Evolutionary conservation across 2,888 invertebrate genomes (phyloP), one percentile per base, ranked within the genome.

Genomic region (Lasioglossum marginatum): DNA sequence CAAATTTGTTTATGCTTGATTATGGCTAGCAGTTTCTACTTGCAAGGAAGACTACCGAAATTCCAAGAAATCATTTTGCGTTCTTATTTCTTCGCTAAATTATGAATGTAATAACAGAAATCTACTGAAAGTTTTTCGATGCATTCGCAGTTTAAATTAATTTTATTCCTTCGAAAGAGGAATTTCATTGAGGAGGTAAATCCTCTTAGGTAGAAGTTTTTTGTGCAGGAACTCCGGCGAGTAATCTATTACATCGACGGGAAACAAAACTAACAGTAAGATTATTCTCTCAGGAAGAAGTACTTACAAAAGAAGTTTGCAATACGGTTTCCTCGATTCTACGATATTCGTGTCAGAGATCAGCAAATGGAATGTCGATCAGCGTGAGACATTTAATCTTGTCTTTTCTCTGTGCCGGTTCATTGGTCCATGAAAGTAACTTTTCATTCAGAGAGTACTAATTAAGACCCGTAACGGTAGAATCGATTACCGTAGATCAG

Each of bases 401-500:
- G 16, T 3, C 37, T 40, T 19, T 37, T 23, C 23, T 23, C 12
- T 19, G 23, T 4, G 34, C 4, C 37, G 4, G 23, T 12, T 37
- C 4, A 23, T 68, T 37, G 23, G 68, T 68, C 68, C 37, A 4
- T 4, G 19, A 8, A 34, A 31, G 34, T 43, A 60, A 16, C 27
- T n/a, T 63, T 76, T 71, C 81, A 72, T 60, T 76, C 75, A 23
- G 27, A 27, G 27, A 27, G 34, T 2, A 37, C 34, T 72, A 81
- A 83, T 83, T 83, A 63, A 27, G 34, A 23, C 34, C 14, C 5
- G 76, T 34, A 34, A 37, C 63, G 23, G 45, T 27, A 34, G 19
- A 45, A 70, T 40, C 57, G 60, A 76, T 73, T 63, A 72, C 72
- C 40, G 40, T 48, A 57, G 57, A 63, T 31, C 43, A 14, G 48